Evolutionary conservation across 2,113 vertebrate genomes (phyloP), one percentile per base, ranked within the genome.

Genomic region (Trachemys scripta): DNA sequence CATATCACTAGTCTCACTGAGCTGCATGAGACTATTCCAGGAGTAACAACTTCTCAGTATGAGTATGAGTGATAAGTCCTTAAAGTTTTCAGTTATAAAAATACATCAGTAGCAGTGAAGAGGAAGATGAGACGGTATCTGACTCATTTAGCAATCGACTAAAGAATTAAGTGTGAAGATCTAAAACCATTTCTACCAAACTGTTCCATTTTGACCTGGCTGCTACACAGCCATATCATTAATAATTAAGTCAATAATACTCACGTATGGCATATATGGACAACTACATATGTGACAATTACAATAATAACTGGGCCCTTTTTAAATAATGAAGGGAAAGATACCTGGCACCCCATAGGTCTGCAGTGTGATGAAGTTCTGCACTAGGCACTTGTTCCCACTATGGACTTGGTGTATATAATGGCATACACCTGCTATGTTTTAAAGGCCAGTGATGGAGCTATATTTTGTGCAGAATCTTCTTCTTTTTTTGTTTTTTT

Each of bases 11-110:
- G 50, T 83, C 94, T 31, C 80, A 90, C 65, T 94, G 27, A 89
- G 47, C 24, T 82, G 76, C 82, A 85, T 93, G 87, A 95, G 80
- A 90, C 47, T 90, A 89, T 90, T 90, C 65, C 14, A 85, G 54
- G 89, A 87, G 27, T 83, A 87, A 85, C 27, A n/a, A 69, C 65
- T 69, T 17, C 65, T 69, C 14, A 91, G n/a, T 19, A 1, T 47
- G 79, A 94, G 12, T 53, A 84, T 78, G 79, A 86, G 35, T 90
- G 78, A 78, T 84, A 97, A 57, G 16, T 57, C 50, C 27, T 65
- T 57, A n/a, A 35, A 92, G 5, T 47, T 89, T 78, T 89, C 81
- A 5, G 79, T 45, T 89, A 2, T 29, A 53, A 96, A 78, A 10
- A 38, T 1, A 78, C 0, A 90, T 47, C 80, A 94, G 83, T 90